Evolutionary conservation across 2,888 invertebrate genomes (phyloP).

Genomic region (Dynastes hyllus): DNA sequence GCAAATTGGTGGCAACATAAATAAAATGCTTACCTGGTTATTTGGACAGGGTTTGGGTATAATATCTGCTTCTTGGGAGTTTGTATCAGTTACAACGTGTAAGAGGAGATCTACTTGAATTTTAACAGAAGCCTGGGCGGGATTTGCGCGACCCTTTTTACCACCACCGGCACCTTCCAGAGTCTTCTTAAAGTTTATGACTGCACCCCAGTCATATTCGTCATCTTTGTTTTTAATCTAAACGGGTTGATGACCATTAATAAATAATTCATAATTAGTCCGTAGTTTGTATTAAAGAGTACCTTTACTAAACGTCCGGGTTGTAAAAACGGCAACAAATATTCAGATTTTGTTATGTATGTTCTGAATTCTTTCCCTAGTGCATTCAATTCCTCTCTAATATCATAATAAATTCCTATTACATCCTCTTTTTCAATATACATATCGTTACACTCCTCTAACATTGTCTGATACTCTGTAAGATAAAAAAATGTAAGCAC

Average conservation of each 20-base stretch:
- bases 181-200: slow-evolving; percentile 87
- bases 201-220: slow-evolving; percentile 97
- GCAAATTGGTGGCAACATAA: not conserved
- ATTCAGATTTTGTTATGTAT: slow-evolving; percentile 89
- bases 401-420: slow-evolving; percentile 88
- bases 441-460: slow-evolving; percentile 78
- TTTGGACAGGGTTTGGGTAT: slow-evolving; percentile 82
- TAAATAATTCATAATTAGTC: too few relatives aligned
- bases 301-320: slow-evolving; percentile 95
- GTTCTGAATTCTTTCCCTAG: slow-evolving; percentile 84
- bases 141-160: slow-evolving; percentile 71
- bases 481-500: slow-evolving; percentile 51
- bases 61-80: slow-evolving; percentile 67
- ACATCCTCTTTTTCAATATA: slow-evolving; percentile 82
- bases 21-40: slow-evolving; percentile 72
- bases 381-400: slow-evolving; percentile 85
- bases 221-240: slow-evolving; percentile 87
- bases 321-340: slow-evolving; percentile 94
- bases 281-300: slow-evolving; percentile 54
- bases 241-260: slow-evolving; percentile 54
- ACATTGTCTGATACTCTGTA: slow-evolving; percentile 79
- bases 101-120: slow-evolving; percentile 90
- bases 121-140: slow-evolving; percentile 74
- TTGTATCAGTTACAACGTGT: slow-evolving; percentile 78
- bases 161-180: slow-evolving; percentile 60